These are phyloP conservation scores for Venustaconcha ellipsiformis DNA, from an alignment of 1,140 invertebrate genomes.

Conservation along the genomic window DNA sequence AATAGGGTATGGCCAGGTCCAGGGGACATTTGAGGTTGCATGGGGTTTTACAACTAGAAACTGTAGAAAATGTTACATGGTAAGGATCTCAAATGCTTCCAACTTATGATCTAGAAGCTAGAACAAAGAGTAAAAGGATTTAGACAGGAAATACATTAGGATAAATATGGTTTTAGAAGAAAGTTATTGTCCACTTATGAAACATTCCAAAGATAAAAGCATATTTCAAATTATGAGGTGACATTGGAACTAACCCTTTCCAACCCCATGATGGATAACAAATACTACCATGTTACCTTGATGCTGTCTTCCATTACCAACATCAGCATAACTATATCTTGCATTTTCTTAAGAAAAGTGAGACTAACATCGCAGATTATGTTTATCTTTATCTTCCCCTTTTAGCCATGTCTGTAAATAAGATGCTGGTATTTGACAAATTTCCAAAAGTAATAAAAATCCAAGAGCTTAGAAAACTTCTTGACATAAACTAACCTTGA, in stretches of 20 bases:
- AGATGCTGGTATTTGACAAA: neutral
- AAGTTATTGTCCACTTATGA: no score
- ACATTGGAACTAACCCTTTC: no score
- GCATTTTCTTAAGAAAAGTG: neutral
- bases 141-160: no score
- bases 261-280: no score
- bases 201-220: no score
- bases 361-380: neutral
- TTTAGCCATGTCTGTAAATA: neutral
- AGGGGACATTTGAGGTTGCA: no score
- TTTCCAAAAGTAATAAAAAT: slow-evolving; percentile 2
- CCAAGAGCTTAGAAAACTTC: neutral
- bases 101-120: neutral
- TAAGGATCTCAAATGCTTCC: neutral
- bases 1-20: no score
- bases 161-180: no score
- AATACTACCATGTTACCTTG: neutral
- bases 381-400: slow-evolving; percentile 9
- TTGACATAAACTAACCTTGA: slow-evolving; percentile 51
- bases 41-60: no score
- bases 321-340: neutral
- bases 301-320: neutral
- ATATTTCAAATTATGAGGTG: no score
- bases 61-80: no score
- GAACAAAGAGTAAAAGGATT: no score